Evolutionary conservation across 2,888 invertebrate species (phyloP).

Genomic region (Drosophila flavopinicola): DNA sequence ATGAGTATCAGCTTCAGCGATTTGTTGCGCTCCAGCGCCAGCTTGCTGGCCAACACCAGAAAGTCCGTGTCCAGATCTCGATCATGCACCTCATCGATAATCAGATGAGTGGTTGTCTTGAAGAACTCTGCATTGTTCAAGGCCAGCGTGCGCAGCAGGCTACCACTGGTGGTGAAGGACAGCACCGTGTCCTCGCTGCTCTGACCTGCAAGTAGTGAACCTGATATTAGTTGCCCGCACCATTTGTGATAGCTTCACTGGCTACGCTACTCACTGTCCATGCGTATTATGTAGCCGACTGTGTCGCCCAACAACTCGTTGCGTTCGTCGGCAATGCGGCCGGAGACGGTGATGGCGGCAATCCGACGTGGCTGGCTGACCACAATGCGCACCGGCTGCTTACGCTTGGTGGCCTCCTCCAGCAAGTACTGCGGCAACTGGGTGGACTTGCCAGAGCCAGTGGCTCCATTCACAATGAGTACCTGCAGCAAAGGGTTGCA

Average conservation of each 20-base stretch:
- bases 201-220: conserved; percentile 63
- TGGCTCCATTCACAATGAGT: conserved; percentile 92
- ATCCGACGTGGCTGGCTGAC: conserved; percentile 97
- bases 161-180: conserved; percentile 83
- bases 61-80: conserved; percentile 97
- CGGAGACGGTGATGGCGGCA: conserved; percentile 95
- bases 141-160: conserved; percentile 92
- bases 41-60: conserved; percentile 92
- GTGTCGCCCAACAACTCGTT: conserved; percentile 88
- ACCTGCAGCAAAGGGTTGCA: conserved; percentile 85
- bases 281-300: conserved; percentile 95
- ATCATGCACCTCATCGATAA: conserved; percentile 98
- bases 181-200: conserved; percentile 74
- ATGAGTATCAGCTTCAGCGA: conserved; percentile 94
- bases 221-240: no score
- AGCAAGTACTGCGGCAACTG: conserved; percentile 97
- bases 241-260: not conserved
- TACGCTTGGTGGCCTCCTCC: conserved; percentile 88
- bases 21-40: conserved; percentile 89
- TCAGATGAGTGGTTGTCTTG: conserved; percentile 88
- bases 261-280: conserved; percentile 90
- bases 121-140: conserved; percentile 86
- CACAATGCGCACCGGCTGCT: conserved; percentile 91
- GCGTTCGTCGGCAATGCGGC: conserved; percentile 91
- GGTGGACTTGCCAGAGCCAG: conserved; percentile 97